Base-by-base conservation (phyloP, 2,888 invertebrate genomes). In the Mythimna albipuncta region DNA sequence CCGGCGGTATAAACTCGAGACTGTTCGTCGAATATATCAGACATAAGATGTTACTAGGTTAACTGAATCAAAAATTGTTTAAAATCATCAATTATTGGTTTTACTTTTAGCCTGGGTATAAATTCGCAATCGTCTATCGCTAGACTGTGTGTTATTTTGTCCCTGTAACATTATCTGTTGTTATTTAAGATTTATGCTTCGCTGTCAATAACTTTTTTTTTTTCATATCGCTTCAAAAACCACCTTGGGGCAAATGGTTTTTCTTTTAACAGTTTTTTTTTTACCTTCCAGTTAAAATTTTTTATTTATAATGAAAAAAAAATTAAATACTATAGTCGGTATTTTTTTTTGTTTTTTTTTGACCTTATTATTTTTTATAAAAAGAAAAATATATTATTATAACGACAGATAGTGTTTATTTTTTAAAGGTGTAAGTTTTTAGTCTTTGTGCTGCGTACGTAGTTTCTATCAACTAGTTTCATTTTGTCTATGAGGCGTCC, bases 361-460 rank as follows among this genome's bases (percentile, higher is more conserved):
- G 26, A 35, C 38, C 6, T 5, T 10, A 26, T 21, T n/a, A 4
- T 35, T 6, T 59, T 59, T 32, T 35, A 5, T n/a, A 41, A 0
- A 58, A 38, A 38, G 1, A n/a, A 64, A 64, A 63, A 0, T 4
- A 44, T 26, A 44, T 19, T 35, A 64, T 41, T 62, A 77, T 87
- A 82, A 83, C 87, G 89, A 89, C 90, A 90, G 89, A 83, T 88
- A 87, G 78, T 87, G 88, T 90, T 87, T 69, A 75, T 74, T 47
- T 81, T 82, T 82, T 85, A 78, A 89, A 92, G 93, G 92, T 93
- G 92, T 91, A 89, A 91, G 90, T 92, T 91, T 91, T 89, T 90
- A 91, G 90, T 93, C 88, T 90, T 91, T 94, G 94, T 94, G 94
- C 92, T 92, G 92, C 92, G 92, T 93, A 89, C 81, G 85, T 92